Base-by-base conservation (phyloP, 2,888 invertebrate species). In the Eledone cirrhosa region DNA sequence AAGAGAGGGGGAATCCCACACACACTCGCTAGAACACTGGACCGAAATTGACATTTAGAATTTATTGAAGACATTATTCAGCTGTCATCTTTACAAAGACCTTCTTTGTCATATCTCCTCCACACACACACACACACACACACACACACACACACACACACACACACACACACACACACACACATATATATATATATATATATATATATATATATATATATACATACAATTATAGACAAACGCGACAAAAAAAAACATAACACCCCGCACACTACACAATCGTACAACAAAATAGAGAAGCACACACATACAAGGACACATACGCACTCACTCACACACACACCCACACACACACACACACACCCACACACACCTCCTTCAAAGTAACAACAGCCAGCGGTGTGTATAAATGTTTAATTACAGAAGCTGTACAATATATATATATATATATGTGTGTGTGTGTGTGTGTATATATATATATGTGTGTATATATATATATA, bases 41-140 rank as follows among this genome's bases (percentile, higher is more conserved):
- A n/a, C n/a, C n/a, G n/a, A n/a, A n/a, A n/a, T n/a, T n/a, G n/a
- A n/a, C n/a, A n/a, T 53, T 53, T 53, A n/a, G n/a, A n/a, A 53
- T 53, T 53, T 22, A 53, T 5, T n/a, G n/a, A n/a, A 22, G 4
- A 22, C 19, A 4, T 53, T 19, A n/a, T 3, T 3, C n/a, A 2
- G 53, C 2, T 19, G 5, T 53, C n/a, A n/a, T 2, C 53, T n/a
- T 2, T n/a, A 53, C 53, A 53, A 19, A 53, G 19, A 53, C 53
- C 19, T n/a, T 2, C 53, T 1, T n/a, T 1, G 19, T 1, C 53
- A 1, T n/a, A 53, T n/a, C 53, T 22, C 53, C 2, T n/a, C 2
- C 53, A 53, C 53, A 53, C 53, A 53, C 53, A 53, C 53, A n/a
- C n/a, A 53, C 53, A 53, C 53, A 53, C 53, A 53, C 53, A 53